phyloP scores from a whole-genome alignment of 2,797 vertebrate species.

The Onychomys torridus region DNA sequence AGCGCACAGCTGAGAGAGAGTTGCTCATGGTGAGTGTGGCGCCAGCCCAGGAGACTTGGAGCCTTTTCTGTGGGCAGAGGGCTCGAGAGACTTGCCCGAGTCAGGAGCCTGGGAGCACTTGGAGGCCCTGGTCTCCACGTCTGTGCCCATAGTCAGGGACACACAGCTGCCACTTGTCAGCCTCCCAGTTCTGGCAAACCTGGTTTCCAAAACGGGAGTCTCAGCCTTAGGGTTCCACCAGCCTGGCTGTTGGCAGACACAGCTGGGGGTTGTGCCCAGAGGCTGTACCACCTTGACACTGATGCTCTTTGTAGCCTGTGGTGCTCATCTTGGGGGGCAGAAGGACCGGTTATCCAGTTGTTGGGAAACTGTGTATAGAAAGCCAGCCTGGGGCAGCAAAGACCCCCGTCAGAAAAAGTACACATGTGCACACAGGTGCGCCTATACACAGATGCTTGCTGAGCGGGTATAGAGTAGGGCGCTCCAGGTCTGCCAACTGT shows the following conservation, averaged over 20 bases:
- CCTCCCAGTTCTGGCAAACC: background rate
- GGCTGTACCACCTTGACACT: no score
- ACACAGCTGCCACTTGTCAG: background rate
- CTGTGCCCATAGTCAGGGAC: background rate
- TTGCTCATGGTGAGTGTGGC: conserved; percentile 93
- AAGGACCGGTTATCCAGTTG: background rate
- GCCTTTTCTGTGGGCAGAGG: background rate
- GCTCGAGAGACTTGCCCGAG: no score
- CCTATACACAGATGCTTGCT: background rate
- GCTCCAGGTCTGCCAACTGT: background rate
- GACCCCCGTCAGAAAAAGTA: background rate
- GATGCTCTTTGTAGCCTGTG: background rate
- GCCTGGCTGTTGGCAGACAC: background rate
- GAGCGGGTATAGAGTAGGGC: background rate
- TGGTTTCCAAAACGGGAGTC: background rate
- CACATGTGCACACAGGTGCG: background rate
- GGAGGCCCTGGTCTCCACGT: background rate
- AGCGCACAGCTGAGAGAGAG: conserved; percentile 97
- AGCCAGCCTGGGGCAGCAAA: background rate
- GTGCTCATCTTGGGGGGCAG: background rate
- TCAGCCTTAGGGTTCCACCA: background rate
- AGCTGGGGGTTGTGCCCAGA: background rate
- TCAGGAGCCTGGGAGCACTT: background rate
- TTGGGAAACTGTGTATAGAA: background rate
- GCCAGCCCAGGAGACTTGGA: background rate